Evolutionary conservation across 2,888 invertebrate species (phyloP), one percentile per base, ranked within the genome.

Genomic region (Zygogramma bicolorata): DNA sequence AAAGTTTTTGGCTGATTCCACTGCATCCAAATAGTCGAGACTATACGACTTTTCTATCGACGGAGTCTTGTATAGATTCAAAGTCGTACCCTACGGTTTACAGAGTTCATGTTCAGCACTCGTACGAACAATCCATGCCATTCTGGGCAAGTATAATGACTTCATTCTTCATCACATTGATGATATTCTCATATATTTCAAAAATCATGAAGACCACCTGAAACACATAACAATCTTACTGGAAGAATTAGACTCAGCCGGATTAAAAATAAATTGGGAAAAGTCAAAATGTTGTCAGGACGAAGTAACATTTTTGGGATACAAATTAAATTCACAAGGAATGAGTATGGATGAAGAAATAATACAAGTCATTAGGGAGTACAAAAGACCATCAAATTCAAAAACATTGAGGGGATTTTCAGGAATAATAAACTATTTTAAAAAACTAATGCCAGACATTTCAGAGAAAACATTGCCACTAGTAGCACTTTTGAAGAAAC

Each of bases 341-440:
- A 63, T 84, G 0, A 38, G 70, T 13, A 82, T 83, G 1, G 80
- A 81, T 25, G 22, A 59, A 6, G 42, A 58, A 8, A 82, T 81
- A 66, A 74, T 80, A 0, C 53, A 66, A 5, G 77, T 1, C n/a
- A 78, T 84, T 0, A 13, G 67, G 27, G 57, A 80, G 15, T 80
- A 79, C n/a, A n/a, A n/a, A n/a, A n/a, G n/a, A n/a, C n/a, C n/a
- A n/a, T n/a, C 15, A 61, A 81, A 80, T 70, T 67, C 76, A 1
- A 79, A 81, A 38, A 73, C 76, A 22, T 71, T 83, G 1, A 75
- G 82, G 10, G 81, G 81, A 53, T 84, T 85, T 74, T n/a, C 83
- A 4, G n/a, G n/a, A n/a, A n/a, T n/a, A n/a, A n/a, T n/a, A n/a
- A n/a, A n/a, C n/a, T n/a, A n/a, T n/a, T n/a, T 59, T 59, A 46